Conservation (phyloP, 2,888 invertebrate genomes). For the Phyto melanocephala region DNA sequence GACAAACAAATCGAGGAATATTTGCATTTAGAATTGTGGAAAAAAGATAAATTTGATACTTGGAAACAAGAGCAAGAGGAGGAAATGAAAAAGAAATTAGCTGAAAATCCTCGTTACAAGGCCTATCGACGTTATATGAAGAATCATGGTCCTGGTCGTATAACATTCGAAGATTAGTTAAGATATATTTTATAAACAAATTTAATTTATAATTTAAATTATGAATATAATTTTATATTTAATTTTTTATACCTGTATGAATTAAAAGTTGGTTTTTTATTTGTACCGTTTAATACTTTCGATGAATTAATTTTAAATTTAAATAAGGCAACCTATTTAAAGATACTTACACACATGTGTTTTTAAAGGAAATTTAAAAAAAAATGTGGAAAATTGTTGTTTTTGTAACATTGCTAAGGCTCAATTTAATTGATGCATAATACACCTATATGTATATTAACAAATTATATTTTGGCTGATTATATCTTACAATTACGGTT, state of each 20-base stretch:
- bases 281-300: neutral
- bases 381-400: too few relatives aligned
- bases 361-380: too few relatives aligned
- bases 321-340: too few relatives aligned
- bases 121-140: slow-evolving; percentile 94
- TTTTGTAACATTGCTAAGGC: too few relatives aligned
- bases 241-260: neutral
- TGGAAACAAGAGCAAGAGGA: slow-evolving; percentile 93
- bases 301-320: too few relatives aligned
- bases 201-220: slow-evolving; percentile 20
- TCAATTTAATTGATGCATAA: too few relatives aligned
- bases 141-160: slow-evolving; percentile 91
- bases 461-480: too few relatives aligned
- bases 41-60: slow-evolving; percentile 85
- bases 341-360: too few relatives aligned
- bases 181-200: neutral
- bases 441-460: too few relatives aligned
- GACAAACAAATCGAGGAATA: slow-evolving; percentile 87
- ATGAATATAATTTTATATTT: neutral
- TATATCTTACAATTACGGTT: too few relatives aligned
- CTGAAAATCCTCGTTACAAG: slow-evolving; percentile 92
- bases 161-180: slow-evolving; percentile 91
- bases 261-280: neutral
- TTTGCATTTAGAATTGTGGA: slow-evolving; percentile 89
- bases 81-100: slow-evolving; percentile 89